Evolutionary conservation across 2,113 vertebrate species (phyloP).

Genomic region (Phainopepla nitens): DNA sequence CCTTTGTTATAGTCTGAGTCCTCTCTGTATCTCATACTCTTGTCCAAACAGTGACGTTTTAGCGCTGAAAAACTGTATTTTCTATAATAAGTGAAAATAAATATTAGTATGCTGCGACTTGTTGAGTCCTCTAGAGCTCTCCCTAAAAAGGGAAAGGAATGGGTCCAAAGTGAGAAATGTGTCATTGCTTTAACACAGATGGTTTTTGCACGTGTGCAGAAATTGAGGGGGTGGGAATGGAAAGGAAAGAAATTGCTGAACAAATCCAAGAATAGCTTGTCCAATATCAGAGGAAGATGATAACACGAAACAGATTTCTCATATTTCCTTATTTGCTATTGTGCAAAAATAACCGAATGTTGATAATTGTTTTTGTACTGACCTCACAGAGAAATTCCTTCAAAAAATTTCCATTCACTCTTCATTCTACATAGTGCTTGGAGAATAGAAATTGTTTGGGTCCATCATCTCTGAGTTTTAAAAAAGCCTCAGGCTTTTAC

Average conservation of each 20-base stretch:
- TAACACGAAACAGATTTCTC: slow-evolving; percentile 55
- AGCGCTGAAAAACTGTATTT: background rate
- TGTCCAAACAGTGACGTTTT: background rate
- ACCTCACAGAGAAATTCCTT: background rate
- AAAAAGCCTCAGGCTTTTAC: background rate
- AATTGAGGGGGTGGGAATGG: slow-evolving; percentile 27
- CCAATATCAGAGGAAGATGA: slow-evolving; percentile 68
- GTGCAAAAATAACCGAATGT: slow-evolving; percentile 24
- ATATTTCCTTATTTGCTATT: slow-evolving; percentile 61
- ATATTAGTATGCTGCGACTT: background rate
- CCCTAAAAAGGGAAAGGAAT: slow-evolving; percentile 15
- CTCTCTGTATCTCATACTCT: background rate
- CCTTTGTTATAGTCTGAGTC: background rate
- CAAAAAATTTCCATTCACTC: background rate
- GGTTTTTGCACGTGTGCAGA: slow-evolving; percentile 39
- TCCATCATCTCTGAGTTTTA: background rate
- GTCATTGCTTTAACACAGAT: background rate
- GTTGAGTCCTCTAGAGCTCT: background rate
- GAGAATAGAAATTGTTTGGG: background rate
- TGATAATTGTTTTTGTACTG: background rate
- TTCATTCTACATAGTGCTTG: background rate
- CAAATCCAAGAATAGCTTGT: slow-evolving; percentile 55
- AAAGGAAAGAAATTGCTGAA: slow-evolving; percentile 39
- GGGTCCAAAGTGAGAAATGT: background rate
- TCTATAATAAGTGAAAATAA: background rate